Evolutionary conservation across 2,113 vertebrate species (phyloP).

Genomic region (Gorsachius goisagi): DNA sequence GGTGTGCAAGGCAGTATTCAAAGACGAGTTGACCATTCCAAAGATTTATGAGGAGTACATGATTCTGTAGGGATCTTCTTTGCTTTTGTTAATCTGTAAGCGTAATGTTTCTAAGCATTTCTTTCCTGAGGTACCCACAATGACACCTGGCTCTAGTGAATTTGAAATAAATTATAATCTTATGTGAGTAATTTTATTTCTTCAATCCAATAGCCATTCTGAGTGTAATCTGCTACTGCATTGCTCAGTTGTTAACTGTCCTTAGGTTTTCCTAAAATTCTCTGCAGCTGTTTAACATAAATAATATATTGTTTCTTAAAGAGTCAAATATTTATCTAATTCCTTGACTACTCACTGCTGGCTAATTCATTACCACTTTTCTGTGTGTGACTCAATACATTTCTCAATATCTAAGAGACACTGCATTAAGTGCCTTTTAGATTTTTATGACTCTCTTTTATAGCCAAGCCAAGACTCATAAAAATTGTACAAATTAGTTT

Average conservation of each 20-base stretch:
- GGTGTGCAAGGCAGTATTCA: background rate
- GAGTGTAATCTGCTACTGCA: background rate
- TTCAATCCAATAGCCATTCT: background rate
- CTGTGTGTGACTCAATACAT: background rate
- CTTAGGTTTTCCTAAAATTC: background rate
- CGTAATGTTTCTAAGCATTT: background rate
- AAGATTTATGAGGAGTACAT: background rate
- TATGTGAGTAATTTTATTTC: background rate
- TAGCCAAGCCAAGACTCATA: background rate
- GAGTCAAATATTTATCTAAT: background rate
- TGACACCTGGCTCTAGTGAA: background rate
- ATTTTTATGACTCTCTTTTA: background rate
- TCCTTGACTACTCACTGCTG: background rate
- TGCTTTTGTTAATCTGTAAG: background rate
- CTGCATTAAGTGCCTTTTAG: background rate
- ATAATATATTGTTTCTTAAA: background rate
- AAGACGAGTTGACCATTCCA: background rate
- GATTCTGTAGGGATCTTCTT: background rate
- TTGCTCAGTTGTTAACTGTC: background rate
- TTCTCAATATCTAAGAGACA: background rate
- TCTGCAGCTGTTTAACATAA: background rate
- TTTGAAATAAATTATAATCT: background rate
- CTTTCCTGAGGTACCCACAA: background rate
- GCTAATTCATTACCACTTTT: background rate
- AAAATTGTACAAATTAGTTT: background rate